Percentiles rank a stretch among this genome's conserved stretches.
These are phyloP conservation scores for Zapornia atra DNA, from an alignment of 2,113 vertebrate species.

Conservation along the genomic window DNA sequence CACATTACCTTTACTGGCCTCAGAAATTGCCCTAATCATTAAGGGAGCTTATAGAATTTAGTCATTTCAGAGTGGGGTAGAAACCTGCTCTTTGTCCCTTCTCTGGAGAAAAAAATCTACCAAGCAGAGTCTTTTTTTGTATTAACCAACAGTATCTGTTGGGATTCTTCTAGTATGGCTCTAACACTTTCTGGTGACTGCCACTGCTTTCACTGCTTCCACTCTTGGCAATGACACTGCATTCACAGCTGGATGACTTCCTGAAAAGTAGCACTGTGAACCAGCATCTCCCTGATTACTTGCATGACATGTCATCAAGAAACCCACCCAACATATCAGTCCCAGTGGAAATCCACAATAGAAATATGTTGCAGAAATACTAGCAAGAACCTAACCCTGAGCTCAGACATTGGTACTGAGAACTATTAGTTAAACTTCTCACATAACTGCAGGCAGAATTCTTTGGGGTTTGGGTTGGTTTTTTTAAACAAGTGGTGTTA, in stretches of 20 bases:
- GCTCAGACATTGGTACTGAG: background rate
- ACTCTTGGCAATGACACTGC: background rate
- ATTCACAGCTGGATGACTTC: background rate
- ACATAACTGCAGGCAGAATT: background rate
- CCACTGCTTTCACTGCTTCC: background rate
- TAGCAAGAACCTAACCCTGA: background rate
- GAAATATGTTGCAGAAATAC: background rate
- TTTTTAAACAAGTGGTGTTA: background rate
- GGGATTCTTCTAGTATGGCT: background rate
- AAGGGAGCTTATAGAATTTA: background rate
- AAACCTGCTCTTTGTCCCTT: background rate
- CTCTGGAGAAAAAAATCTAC: background rate
- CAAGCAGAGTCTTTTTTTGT: background rate
- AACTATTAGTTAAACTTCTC: background rate
- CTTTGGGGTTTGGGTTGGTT: too few species aligned
- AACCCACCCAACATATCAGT: background rate
- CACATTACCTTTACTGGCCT: background rate
- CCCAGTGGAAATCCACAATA: background rate
- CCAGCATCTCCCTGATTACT: background rate
- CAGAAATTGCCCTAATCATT: background rate
- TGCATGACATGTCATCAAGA: background rate
- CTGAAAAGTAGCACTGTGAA: background rate
- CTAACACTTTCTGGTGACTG: background rate
- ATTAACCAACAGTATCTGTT: background rate
- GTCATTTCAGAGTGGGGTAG: background rate